Evolutionary conservation across 1,140 invertebrate genomes (phyloP), one percentile per base, ranked within the genome.

Genomic region (Dendrolimus punctatus): DNA sequence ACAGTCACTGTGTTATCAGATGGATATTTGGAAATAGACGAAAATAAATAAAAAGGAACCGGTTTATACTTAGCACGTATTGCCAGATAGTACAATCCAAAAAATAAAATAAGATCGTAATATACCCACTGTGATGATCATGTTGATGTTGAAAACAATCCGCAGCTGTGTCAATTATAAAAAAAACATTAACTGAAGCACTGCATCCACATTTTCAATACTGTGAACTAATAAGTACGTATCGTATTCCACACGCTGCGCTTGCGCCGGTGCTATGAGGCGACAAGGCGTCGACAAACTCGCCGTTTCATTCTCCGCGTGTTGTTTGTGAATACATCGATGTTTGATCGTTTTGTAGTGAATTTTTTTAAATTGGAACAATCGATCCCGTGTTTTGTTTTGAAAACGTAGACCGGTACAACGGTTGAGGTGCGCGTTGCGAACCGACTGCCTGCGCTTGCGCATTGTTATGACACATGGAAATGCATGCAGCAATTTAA

Each of bases 311-410:
- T 58, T 61, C 53, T 51, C 45, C 55, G 54, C 53, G 47, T 56
- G 51, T 64, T 85, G 77, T 82, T 85, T 80, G 64, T 69, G 72
- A 77, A 80, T 75, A 67, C 60, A 62, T 51, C 57, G 57, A 56
- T 68, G 78, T 77, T 83, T 82, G 62, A 61, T 76, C 71, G 72
- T 82, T 83, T 77, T 81, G 72, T 80, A 58, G 67, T 72, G 63
- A 60, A 69, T 76, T 82, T 75, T 71, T 83, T 77, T 62, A 70
- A 75, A 76, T 71, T 64, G 64, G 58, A 81, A 85, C 78, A 83
- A 81, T 82, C 63, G 77, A 67, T 59, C 60, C 47, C 47, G 53
- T 58, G 65, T 64, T 65, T 73, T 83, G 80, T 85, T 85, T 80
- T 85, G 72, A 81, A 82, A 85, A 82, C 76, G 73, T 62, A 43